phyloP scores from a whole-genome alignment of 2,888 invertebrate genomes.

The Scaptomyza reducta region DNA sequence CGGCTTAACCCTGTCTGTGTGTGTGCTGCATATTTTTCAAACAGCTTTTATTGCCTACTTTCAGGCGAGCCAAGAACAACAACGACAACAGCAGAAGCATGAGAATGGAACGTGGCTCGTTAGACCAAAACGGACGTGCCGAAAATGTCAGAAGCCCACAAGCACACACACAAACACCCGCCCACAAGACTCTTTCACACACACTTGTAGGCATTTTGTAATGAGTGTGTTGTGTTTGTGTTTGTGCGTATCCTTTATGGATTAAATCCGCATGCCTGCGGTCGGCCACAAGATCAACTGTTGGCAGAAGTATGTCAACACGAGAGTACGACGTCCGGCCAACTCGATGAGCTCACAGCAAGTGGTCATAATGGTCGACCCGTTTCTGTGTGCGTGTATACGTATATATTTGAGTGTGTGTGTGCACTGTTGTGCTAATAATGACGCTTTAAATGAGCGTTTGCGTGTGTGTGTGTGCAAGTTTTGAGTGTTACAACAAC shows the following conservation, averaged over 20 bases:
- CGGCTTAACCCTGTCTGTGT: conserved; percentile 4
- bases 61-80: conserved; percentile 38
- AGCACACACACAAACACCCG: conserved; percentile 24
- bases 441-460: conserved; percentile 71
- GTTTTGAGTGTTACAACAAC: conserved; percentile 60
- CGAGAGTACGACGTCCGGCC: conserved; percentile 54
- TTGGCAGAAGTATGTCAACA: conserved; percentile 82
- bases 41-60: conserved; percentile 73
- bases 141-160: conserved; percentile 72
- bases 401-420: background rate
- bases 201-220: conserved; percentile 29
- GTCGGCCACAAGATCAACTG: conserved; percentile 79
- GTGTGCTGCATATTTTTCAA: conserved; percentile 47
- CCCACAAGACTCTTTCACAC: conserved; percentile 33
- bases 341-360: conserved; percentile 62
- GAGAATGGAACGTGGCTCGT: conserved; percentile 65
- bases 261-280: conserved; percentile 81
- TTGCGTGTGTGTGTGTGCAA: conserved; percentile 14
- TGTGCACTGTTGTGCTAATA: conserved; percentile 68
- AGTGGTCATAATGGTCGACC: conserved; percentile 76
- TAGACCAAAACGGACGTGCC: conserved; percentile 79
- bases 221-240: conserved; percentile 42
- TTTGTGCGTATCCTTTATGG: conserved; percentile 79
- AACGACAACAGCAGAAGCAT: conserved; percentile 15
- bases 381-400: conserved; percentile 10